These are phyloP conservation scores for Daktulosphaira vitifoliae DNA, from an alignment of 1,140 invertebrate species.

Conservation along the genomic window DNA sequence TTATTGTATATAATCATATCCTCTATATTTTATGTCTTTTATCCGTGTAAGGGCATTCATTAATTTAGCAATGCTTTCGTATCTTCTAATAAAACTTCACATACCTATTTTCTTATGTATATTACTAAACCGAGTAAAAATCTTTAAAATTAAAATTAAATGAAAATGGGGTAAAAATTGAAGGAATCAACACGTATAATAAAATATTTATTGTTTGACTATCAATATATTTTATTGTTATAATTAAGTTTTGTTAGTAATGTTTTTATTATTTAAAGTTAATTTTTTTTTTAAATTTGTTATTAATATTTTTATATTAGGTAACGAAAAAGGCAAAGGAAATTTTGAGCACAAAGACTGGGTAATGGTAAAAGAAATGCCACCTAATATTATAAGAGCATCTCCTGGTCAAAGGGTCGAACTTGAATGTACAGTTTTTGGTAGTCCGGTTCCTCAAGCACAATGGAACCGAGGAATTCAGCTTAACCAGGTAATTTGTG, in stretches of 20 bases:
- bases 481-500: constrained; percentile 13
- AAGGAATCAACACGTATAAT: too few relatives aligned
- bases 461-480: constrained; percentile 24
- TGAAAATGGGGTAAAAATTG: too few relatives aligned
- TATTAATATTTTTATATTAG: not conserved
- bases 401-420: constrained; percentile 18
- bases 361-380: constrained; percentile 14
- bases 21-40: too few relatives aligned
- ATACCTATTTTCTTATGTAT: too few relatives aligned
- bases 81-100: too few relatives aligned
- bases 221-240: too few relatives aligned
- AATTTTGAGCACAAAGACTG: constrained; percentile 27
- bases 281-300: constrained; percentile 6
- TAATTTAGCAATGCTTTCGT: too few relatives aligned
- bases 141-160: too few relatives aligned
- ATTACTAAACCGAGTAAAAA: too few relatives aligned
- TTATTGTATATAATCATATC: not conserved
- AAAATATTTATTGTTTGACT: too few relatives aligned
- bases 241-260: too few relatives aligned
- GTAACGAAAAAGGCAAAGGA: not conserved
- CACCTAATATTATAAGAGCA: constrained; percentile 3
- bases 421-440: constrained; percentile 26
- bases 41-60: too few relatives aligned
- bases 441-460: constrained; percentile 19
- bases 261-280: not conserved